phyloP scores from a whole-genome alignment of 2,888 invertebrate genomes.

The Brenthis ino region DNA sequence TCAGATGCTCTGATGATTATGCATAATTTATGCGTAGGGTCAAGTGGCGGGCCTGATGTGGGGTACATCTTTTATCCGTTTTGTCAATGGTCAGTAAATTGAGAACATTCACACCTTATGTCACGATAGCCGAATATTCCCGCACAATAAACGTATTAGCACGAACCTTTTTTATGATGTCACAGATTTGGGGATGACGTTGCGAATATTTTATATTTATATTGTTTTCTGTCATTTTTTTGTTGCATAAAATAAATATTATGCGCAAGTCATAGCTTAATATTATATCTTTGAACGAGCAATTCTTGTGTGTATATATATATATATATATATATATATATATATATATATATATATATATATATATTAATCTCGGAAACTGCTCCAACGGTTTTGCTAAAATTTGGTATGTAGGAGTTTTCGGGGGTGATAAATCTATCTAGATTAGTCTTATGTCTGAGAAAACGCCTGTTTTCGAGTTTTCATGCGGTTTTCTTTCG shows the following conservation, averaged over 20 bases:
- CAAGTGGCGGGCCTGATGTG: conserved; percentile 60
- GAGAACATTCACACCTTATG: conserved; percentile 61
- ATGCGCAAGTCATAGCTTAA: too few species aligned
- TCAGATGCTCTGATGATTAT: conserved; percentile 61
- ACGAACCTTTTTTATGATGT: conserved; percentile 43
- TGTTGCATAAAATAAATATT: neutral
- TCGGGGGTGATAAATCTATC: too few species aligned
- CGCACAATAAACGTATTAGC: conserved; percentile 61
- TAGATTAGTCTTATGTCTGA: too few species aligned
- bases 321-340: too few species aligned
- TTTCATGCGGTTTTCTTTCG: too few species aligned
- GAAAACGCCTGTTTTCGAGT: too few species aligned
- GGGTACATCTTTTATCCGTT: conserved; percentile 47
- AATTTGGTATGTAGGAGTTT: too few species aligned
- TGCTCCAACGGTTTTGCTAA: too few species aligned
- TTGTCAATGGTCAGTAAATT: conserved; percentile 54
- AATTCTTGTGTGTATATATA: too few species aligned
- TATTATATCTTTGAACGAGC: too few species aligned
- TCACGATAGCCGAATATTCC: conserved; percentile 56
- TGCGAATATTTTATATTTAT: conserved; percentile 16
- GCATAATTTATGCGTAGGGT: conserved; percentile 80
- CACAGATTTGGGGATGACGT: conserved; percentile 33
- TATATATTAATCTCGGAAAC: too few species aligned
- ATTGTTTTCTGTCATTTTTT: neutral
- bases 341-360: too few species aligned